These are phyloP conservation scores for Cichladusa arquata DNA, from an alignment of 2,113 vertebrate genomes.

Conservation along the genomic window DNA sequence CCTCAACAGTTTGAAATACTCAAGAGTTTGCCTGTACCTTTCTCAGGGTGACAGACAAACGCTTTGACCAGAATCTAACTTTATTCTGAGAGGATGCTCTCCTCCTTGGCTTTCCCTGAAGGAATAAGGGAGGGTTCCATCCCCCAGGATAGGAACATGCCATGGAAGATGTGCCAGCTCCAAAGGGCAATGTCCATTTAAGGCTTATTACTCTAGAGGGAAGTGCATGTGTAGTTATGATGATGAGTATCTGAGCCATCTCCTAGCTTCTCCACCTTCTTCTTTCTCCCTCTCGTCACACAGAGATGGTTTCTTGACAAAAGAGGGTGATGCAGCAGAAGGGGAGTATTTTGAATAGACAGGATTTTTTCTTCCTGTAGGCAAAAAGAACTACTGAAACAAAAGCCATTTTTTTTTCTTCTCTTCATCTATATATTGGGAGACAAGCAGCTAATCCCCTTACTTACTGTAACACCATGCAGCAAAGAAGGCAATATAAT, in stretches of 20 bases:
- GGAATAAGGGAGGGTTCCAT: background rate
- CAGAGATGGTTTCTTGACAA: background rate
- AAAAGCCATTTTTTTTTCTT: background rate
- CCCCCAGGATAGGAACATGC: background rate
- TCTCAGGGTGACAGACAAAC: background rate
- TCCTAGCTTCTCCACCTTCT: background rate
- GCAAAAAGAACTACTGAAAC: background rate
- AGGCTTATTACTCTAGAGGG: background rate
- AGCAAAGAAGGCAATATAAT: slow-evolving; percentile 60
- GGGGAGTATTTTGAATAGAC: background rate
- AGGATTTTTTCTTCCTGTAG: background rate
- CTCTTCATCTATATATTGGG: background rate
- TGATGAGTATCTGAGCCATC: background rate
- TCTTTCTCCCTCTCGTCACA: background rate
- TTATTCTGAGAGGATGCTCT: background rate
- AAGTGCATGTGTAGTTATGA: background rate
- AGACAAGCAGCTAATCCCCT: slow-evolving; percentile 55
- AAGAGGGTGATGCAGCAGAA: background rate
- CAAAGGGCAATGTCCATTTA: background rate
- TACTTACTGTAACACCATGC: slow-evolving; percentile 32
- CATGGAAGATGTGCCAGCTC: no score
- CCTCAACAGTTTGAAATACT: background rate
- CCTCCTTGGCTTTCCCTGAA: background rate
- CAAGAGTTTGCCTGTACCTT: background rate
- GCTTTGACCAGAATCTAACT: background rate